These are phyloP conservation scores for Leptobrachium leishanense DNA, from an alignment of 2,113 vertebrate genomes.

Conservation along the genomic window DNA sequence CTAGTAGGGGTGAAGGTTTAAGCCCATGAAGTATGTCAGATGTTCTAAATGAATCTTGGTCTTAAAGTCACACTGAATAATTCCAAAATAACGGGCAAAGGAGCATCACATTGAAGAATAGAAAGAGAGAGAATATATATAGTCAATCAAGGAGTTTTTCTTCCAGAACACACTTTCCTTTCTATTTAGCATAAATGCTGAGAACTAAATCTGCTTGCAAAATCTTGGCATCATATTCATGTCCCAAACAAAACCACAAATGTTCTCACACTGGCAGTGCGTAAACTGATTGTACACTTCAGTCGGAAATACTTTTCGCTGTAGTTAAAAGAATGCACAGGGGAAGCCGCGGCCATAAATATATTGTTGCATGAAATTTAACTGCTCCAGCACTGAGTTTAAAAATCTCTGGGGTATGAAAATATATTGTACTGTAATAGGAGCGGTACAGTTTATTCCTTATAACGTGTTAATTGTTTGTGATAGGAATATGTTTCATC, in stretches of 20 bases:
- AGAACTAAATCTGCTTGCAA: slow-evolving; percentile 9
- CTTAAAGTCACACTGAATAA: too few species aligned
- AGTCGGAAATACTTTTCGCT: slow-evolving; percentile 35
- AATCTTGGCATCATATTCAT: slow-evolving; percentile 11
- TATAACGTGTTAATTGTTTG: too few species aligned
- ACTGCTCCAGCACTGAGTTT: background rate
- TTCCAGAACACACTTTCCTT: background rate
- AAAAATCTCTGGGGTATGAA: background rate
- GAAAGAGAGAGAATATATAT: too few species aligned
- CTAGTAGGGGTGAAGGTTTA: too few species aligned
- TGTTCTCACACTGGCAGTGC: slow-evolving; percentile 29
- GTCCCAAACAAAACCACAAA: slow-evolving; percentile 35
- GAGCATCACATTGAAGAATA: too few species aligned
- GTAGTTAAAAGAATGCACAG: slow-evolving; percentile 21
- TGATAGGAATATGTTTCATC: too few species aligned
- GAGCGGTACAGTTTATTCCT: too few species aligned
- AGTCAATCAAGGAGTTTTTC: background rate
- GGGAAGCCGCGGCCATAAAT: slow-evolving; percentile 24
- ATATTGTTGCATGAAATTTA: slow-evolving; percentile 9
- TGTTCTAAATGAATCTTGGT: too few species aligned
- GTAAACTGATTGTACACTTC: slow-evolving; percentile 21
- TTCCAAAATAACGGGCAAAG: too few species aligned
- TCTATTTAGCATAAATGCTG: background rate
- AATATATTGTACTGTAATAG: too few species aligned
- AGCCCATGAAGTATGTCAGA: too few species aligned